Evolutionary conservation across 2,797 vertebrate species (phyloP).

Genomic region (Falco concolor): DNA sequence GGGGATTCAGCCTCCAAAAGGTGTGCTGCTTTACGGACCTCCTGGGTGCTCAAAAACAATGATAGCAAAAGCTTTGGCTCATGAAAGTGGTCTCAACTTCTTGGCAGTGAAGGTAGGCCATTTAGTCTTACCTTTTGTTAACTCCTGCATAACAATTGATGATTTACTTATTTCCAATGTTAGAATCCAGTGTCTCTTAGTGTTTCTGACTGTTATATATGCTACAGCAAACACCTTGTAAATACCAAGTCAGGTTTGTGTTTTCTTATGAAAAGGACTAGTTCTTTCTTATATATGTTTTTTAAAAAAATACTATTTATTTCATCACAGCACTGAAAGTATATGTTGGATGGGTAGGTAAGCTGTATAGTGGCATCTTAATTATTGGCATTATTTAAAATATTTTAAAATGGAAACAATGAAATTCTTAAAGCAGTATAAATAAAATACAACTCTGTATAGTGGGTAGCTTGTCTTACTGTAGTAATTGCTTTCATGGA

Average conservation of each 20-base stretch:
- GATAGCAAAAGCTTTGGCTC: constrained; percentile 95
- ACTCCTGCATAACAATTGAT: neutral
- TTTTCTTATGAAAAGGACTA: neutral
- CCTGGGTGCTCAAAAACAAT: constrained; percentile 98
- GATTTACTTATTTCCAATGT: neutral
- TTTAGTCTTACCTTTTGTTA: neutral
- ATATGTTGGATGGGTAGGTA: neutral
- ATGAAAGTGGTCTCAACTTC: constrained; percentile 94
- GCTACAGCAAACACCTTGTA: neutral
- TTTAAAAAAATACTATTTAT: neutral
- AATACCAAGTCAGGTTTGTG: neutral
- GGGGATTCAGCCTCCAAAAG: constrained; percentile 92
- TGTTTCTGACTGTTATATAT: neutral
- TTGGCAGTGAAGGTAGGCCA: constrained; percentile 87
- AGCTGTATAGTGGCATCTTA: neutral
- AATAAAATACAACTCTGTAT: neutral
- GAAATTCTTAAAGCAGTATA: neutral
- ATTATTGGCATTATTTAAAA: neutral
- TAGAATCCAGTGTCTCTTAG: neutral
- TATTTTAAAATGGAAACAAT: neutral
- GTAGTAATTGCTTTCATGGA: neutral
- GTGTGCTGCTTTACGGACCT: constrained; percentile 92
- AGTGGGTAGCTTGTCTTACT: neutral
- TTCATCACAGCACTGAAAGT: neutral
- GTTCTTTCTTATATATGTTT: neutral